Conservation (phyloP, 2,797 vertebrate genomes). For the Sylvia borin region DNA sequence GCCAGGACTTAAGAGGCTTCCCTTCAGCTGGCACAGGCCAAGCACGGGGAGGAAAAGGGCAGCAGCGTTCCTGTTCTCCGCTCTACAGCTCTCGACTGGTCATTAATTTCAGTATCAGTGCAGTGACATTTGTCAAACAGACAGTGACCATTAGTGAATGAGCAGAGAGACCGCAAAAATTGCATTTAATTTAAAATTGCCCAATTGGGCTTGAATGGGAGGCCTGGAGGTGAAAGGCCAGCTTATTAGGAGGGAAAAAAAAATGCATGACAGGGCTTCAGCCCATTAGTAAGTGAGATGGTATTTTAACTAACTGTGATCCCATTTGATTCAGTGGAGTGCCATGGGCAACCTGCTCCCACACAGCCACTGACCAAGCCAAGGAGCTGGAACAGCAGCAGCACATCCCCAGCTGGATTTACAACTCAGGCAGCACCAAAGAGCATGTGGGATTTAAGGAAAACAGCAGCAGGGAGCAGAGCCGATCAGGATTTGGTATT, state of each 20-base stretch:
- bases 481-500: background rate
- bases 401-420: background rate
- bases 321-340: background rate
- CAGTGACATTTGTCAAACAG: constrained; percentile 60
- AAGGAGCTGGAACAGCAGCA: background rate
- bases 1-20: background rate
- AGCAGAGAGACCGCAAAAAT: constrained; percentile 3
- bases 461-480: background rate
- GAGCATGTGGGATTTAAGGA: background rate
- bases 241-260: constrained; percentile 14
- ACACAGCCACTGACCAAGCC: background rate
- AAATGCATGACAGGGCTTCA: background rate
- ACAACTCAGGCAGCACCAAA: background rate
- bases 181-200: constrained; percentile 54
- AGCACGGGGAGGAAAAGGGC: background rate
- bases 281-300: background rate
- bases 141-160: constrained; percentile 43
- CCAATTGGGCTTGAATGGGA: constrained; percentile 35
- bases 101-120: constrained; percentile 12
- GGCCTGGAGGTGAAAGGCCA: constrained; percentile 56
- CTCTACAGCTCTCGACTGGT: constrained; percentile 10
- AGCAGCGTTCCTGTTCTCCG: background rate
- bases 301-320: constrained; percentile 24
- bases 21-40: background rate
- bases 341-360: background rate